Base-by-base conservation (phyloP, 1,140 invertebrate species). In the Prorops nasuta region DNA sequence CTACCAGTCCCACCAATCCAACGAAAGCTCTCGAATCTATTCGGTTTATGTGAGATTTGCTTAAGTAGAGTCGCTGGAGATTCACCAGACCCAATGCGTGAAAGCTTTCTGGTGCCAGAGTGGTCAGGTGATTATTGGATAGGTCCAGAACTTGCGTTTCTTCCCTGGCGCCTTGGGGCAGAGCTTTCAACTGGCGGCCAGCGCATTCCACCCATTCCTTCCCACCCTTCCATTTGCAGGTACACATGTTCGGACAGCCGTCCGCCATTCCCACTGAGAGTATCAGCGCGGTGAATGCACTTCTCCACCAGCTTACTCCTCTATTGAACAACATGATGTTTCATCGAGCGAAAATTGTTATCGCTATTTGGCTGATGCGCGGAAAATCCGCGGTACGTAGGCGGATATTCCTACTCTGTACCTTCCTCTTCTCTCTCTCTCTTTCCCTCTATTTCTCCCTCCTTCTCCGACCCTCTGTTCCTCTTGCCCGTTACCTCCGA, bases 191-290 rank as follows among this genome's bases (percentile, higher is more conserved):
- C 22, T 83, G 83, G 68, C 86, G 86, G 36, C 86, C 84, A 9
- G 85, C 81, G 74, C 92, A 95, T 67, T 94, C 91, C 2, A 93
- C 91, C 49, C 89, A 90, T 64, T 92, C 86, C 69, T 95, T 95
- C 1, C 92, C 92, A 63, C 87, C 86, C 71, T 93, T 94, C 92
- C 92, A 94, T 64, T 92, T 94, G 78, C 92, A 95, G 9, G 83
- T 79, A 71, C 92, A 95, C 32, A 82, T 81, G 1, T 74, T 65
- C 1, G 91, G 91, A 67, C 92, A 94, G 9, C 47, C 47, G 7
- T 56, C 49, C 14, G 37, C 55, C n/a, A 36, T 18, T 49, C 58
- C 57, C 49, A 58, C 10, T 21, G 55, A 28, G 24, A 61, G 34
- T 19, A 60, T 39, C 48, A 61, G 41, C 35, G 46, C 50, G 39